Conservation (phyloP, 1,140 invertebrate species). For the Periplaneta americana region DNA sequence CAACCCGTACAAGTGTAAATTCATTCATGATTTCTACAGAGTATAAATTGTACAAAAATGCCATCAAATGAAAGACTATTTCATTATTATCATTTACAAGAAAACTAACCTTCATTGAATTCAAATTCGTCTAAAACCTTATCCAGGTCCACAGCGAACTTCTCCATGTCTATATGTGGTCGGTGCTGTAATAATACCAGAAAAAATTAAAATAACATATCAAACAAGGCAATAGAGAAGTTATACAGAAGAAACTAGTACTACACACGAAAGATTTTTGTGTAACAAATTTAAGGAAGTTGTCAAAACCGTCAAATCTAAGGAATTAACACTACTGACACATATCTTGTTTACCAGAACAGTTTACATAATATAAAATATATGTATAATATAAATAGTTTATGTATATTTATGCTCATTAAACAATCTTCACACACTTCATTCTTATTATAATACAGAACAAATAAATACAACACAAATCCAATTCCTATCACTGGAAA, state of each 20-base stretch:
- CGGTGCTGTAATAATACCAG: neutral
- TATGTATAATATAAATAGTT: neutral
- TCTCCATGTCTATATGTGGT: conserved; percentile 51
- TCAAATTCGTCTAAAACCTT: conserved; percentile 86
- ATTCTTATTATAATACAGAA: neutral
- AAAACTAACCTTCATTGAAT: conserved; percentile 57
- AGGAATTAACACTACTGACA: neutral
- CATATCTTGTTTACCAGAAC: neutral
- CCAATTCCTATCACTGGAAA: neutral
- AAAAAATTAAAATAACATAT: neutral
- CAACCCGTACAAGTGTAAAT: no score
- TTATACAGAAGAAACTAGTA: neutral
- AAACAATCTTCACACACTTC: neutral
- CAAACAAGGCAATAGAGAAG: neutral
- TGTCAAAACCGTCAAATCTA: neutral
- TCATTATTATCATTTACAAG: no score
- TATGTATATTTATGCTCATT: neutral
- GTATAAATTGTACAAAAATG: no score
- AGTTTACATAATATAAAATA: neutral
- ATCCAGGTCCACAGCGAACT: conserved; percentile 74
- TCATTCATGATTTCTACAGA: no score
- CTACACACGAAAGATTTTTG: neutral
- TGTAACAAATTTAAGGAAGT: neutral
- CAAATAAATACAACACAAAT: neutral
- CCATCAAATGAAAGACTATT: no score